These are phyloP conservation scores for Loris lydekkerianus DNA, from an alignment of 2,797 vertebrate genomes.

Conservation along the genomic window DNA sequence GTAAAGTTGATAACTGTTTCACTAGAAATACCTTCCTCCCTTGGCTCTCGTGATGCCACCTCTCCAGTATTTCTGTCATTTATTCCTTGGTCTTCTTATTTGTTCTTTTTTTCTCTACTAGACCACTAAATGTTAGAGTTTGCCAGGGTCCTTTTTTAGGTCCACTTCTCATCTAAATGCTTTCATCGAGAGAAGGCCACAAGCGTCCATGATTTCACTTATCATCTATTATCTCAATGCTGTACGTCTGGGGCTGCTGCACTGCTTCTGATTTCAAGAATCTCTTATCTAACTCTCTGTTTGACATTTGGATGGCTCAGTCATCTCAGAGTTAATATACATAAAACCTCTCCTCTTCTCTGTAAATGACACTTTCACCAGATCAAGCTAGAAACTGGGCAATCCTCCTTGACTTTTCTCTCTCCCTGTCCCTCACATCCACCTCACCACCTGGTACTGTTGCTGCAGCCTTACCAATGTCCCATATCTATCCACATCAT, in stretches of 20 bases:
- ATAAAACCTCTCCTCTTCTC: conserved; percentile 44
- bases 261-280: conserved; percentile 59
- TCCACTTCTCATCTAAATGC: background rate
- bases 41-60: background rate
- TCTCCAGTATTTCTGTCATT: background rate
- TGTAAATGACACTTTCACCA: conserved; percentile 51
- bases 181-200: background rate
- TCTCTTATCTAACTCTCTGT: conserved; percentile 65
- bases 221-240: conserved; percentile 10
- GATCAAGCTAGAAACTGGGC: conserved; percentile 43
- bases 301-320: conserved; percentile 71
- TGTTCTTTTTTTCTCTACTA: background rate
- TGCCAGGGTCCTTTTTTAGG: background rate
- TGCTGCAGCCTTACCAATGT: background rate
- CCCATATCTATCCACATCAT: background rate
- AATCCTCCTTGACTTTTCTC: background rate
- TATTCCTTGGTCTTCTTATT: background rate
- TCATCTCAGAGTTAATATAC: conserved; percentile 65
- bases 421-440: background rate
- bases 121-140: background rate
- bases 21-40: background rate
- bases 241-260: conserved; percentile 53
- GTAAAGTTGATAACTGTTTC: background rate
- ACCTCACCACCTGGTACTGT: background rate
- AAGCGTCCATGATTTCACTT: background rate